These are phyloP conservation scores for Nothocercus nigrocapillus DNA, from an alignment of 2,113 vertebrate genomes.

Conservation along the genomic window DNA sequence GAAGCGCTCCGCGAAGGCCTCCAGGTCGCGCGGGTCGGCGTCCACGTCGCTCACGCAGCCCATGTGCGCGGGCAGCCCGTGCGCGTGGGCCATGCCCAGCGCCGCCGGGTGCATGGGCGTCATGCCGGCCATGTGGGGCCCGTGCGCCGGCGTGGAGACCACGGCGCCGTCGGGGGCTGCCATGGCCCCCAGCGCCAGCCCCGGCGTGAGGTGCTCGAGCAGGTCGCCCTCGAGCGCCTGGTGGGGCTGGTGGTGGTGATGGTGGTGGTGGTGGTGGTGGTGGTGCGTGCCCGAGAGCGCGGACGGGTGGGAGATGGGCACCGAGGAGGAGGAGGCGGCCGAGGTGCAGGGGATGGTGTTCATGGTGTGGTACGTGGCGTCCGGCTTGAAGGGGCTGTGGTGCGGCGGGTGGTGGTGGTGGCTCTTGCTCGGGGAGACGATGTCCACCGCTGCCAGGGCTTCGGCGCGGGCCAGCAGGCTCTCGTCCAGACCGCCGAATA, in stretches of 20 bases:
- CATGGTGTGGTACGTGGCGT: constrained; percentile 99
- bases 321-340: constrained; percentile 92
- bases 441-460: constrained; percentile 99
- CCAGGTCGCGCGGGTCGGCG: constrained; percentile 96
- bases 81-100: constrained; percentile 96
- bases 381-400: constrained; percentile 98
- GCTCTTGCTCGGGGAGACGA: constrained; percentile 97
- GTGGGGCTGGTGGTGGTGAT: constrained; percentile 95
- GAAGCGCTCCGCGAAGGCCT: constrained; percentile 98
- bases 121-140: constrained; percentile 96
- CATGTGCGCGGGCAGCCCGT: constrained; percentile 95
- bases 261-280: constrained; percentile 93
- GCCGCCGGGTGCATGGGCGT: constrained; percentile 99
- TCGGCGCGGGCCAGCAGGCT: constrained; percentile 99
- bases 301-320: constrained; percentile 95
- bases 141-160: constrained; percentile 93
- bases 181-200: constrained; percentile 93
- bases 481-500: constrained; percentile 99
- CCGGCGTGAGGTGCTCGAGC: constrained; percentile 96
- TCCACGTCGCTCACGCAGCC: constrained; percentile 98
- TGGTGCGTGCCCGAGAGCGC: constrained; percentile 86
- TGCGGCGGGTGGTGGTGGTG: constrained; percentile 96
- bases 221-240: constrained; percentile 96
- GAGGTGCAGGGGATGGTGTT: constrained; percentile 97
- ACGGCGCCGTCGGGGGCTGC: constrained; percentile 94